A percentile compares a stretch with the other conserved stretches of the same genome.
Conservation (phyloP, 2,797 vertebrate species). For the Paramormyrops hopkinsi region DNA sequence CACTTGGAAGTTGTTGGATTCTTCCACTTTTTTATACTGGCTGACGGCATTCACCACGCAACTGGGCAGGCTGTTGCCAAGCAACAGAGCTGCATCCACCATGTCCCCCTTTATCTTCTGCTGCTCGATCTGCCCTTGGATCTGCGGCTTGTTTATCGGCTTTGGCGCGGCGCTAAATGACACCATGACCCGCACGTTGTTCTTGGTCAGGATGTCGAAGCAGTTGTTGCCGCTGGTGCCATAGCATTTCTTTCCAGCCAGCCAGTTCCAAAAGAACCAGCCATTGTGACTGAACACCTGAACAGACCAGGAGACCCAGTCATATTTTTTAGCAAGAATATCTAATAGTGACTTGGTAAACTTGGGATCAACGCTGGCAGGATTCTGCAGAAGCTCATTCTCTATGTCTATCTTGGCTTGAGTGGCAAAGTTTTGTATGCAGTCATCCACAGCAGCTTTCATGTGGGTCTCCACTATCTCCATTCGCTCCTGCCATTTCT, state of each 20-base stretch:
- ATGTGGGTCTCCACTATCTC: slow-evolving; percentile 64
- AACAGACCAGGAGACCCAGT: slow-evolving; percentile 72
- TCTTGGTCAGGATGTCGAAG: slow-evolving; percentile 62
- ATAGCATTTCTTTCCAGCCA: slow-evolving; percentile 65
- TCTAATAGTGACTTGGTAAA: slow-evolving; percentile 55
- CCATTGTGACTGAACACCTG: slow-evolving; percentile 53
- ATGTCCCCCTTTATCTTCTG: slow-evolving; percentile 62
- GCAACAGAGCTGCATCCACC: slow-evolving; percentile 53
- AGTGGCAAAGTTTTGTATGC: slow-evolving; percentile 57
- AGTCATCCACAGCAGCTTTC: slow-evolving; percentile 69
- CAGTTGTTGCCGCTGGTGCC: slow-evolving; percentile 56
- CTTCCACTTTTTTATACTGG: slow-evolving; percentile 62
- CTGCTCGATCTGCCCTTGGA: slow-evolving; percentile 58
- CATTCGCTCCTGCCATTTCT: slow-evolving; percentile 66
- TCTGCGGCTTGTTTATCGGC: slow-evolving; percentile 55
- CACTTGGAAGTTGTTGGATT: slow-evolving; percentile 64
- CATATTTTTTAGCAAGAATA: slow-evolving; percentile 59
- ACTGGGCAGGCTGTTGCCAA: slow-evolving; percentile 55
- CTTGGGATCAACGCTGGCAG: slow-evolving; percentile 37
- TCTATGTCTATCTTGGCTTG: slow-evolving; percentile 66
- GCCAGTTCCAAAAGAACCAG: slow-evolving; percentile 68
- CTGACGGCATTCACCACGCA: slow-evolving; percentile 65
- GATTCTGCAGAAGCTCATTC: slow-evolving; percentile 44
- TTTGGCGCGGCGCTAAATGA: slow-evolving; percentile 61
- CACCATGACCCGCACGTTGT: slow-evolving; percentile 61